Evolutionary conservation across 1,140 invertebrate species (phyloP), one percentile per base, ranked within the genome.

Genomic region (Melipona quadrifasciata): DNA sequence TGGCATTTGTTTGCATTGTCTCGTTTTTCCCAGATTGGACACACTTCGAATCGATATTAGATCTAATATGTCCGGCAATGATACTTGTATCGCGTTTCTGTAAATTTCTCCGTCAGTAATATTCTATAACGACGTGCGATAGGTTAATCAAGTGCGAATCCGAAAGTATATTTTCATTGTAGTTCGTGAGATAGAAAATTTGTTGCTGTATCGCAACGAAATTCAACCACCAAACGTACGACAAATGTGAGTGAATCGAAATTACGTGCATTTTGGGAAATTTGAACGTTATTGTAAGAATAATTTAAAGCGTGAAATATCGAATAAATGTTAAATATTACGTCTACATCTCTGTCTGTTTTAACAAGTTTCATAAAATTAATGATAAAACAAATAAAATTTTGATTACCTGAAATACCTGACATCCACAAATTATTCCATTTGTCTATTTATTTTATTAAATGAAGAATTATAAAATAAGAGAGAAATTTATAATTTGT

Each of bases 31-130:
- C 21, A n/a, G 34, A 24, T 19, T 17, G 53, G 34, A 57, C 68
- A 68, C 64, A 31, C 68, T 67, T 82, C 72, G 64, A 34, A 31
- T 21, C 1, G 68, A 12, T n/a, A 47, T 70, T 70, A 70, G 39
- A 10, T 47, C 12, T 34, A 67, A 74, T 55, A 58, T 74, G 67
- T 53, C 34, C 47, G 71, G n/a, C n/a, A 58, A 21, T 16, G 73
- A 82, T 58, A 82, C 31, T 31, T 14, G 51, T 65, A 82, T 82
- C 80, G 51, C 58, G 27, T 82, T 68, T 76, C 80, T 34, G 31
- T 31, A 76, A 61, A 82, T 82, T 76, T 82, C 73, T 68, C 73
- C 80, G 39, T 67, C 51, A 39, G 67, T 68, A 65, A 14, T 76
- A 82, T 68, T 55, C 47, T 12, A 21, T 19, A 24, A 12, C 67